Base-by-base conservation (phyloP, 2,113 vertebrate genomes). In the Anarhynchus alexandrinus region DNA sequence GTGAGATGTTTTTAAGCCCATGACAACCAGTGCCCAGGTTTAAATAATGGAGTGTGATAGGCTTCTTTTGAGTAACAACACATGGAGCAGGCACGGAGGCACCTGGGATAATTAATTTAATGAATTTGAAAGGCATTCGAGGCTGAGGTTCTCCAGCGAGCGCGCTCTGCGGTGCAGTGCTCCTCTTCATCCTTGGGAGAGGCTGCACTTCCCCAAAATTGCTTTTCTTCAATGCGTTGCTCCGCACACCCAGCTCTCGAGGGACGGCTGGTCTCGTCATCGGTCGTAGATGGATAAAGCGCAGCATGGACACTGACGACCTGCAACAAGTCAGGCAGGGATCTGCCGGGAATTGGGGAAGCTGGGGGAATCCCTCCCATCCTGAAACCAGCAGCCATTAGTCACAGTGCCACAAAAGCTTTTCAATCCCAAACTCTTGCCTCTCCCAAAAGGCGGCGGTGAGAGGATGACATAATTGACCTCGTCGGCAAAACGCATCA, bases 211-310 rank as follows among this genome's bases (percentile, higher is more conserved):
- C 22, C 43, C 49, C 52, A 64, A 10, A 19, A 15, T 26, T 51
- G 30, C 4, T 70, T 62, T n/a, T 47, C 11, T 21, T 69, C 29
- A 14, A 2, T 21, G 34, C 2, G 1, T 59, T 14, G 10, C 49
- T 47, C 66, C 3, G 8, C 11, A 34, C 30, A 12, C 9, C 21
- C 55, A 8, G 65, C 11, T 62, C 21, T 43, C 1, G 5, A 30
- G 36, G 36, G 12, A 3, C 1, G 3, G 15, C 36, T 0, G 5
- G 23, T 36, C 45, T 17, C 2, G 14, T 25, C 9, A 2, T 69
- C 1, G 2, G 7, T 17, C n/a, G 32, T 17, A 10, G 72, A 4
- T 40, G 55, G 40, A 32, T 21, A 16, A 55, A 36, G 27, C 4
- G 26, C 58, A 34, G 17, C 14, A 10, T 1, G 11, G 59, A 72